Evolutionary conservation across 1,140 invertebrate species (phyloP), one percentile per base, ranked within the genome.

Genomic region (Pseudomyrmex dendroicus): DNA sequence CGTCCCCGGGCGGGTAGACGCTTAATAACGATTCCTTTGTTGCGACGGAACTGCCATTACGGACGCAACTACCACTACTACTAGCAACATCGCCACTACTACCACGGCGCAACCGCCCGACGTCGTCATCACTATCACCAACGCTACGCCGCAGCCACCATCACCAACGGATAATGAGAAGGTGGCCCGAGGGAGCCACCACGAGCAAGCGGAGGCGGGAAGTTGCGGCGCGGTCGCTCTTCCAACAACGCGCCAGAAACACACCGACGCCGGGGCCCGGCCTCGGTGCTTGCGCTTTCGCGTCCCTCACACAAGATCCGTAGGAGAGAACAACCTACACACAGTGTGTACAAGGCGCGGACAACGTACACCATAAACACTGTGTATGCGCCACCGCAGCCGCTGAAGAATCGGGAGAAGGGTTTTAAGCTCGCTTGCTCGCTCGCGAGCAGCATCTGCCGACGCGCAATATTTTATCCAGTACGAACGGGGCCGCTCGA

Each of bases 21-120:
- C 80, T 89, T 89, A 90, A 90, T 90, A 90, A 87, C 88, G 85
- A 82, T 87, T 64, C 85, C 89, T 90, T 90, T 90, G 89, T 89
- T 85, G 87, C 63, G 80, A 84, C 82, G 70, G 57, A 73, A 35
- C 73, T 57, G 57, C 78, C 78, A 86, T 86, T 86, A 86, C 78
- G 63, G 46, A 48, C 72, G 61, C 50, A 44, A 83, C 52, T 66
- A 76, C 54, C 15, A 66, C 82, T 35, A 72, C 73, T 35, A 25
- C 8, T 1, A 9, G 25, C 70, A 76, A 57, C 80, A 76, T 50
- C 73, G 25, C 62, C 70, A 66, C 73, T 50, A 66, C 62, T 50
- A 59, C 54, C 62, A 67, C 44, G 52, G 5, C n/a, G 44, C 70
- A 25, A 83, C 52, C 82, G 15, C 64, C n/a, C 82, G n/a, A 15